Evolutionary conservation across 2,797 vertebrate species (phyloP).

Genomic region (Anomalospiza imberbis): DNA sequence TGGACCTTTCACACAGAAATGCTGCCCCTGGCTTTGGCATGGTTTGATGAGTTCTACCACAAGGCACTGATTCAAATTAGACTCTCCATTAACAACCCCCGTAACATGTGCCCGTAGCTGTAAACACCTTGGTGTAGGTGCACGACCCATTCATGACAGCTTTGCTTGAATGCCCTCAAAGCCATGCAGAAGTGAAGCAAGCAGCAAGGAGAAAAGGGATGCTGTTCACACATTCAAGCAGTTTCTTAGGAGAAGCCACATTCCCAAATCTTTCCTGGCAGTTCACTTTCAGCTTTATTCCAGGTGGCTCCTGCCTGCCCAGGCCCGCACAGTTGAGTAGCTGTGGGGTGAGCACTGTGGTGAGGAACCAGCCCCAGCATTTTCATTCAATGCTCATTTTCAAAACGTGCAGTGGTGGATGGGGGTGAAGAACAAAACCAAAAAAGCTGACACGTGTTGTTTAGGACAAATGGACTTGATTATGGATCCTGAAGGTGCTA

Average conservation of each 20-base stretch:
- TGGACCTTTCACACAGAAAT: background rate
- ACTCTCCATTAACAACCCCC: rapidly evolving
- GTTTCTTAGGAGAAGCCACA: background rate
- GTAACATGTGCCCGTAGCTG: rapidly evolving
- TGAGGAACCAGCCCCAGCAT: background rate
- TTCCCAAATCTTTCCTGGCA: background rate
- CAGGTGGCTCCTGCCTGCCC: background rate
- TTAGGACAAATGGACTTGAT: background rate
- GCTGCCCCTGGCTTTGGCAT: background rate
- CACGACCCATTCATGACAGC: background rate
- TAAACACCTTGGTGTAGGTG: background rate
- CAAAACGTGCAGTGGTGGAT: rapidly evolving
- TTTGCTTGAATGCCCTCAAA: background rate
- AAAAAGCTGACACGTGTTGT: background rate
- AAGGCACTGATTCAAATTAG: background rate
- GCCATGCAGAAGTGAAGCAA: background rate
- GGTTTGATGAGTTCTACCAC: background rate
- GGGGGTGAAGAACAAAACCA: background rate
- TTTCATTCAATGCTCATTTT: background rate
- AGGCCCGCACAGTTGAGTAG: background rate
- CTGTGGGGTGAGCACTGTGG: background rate
- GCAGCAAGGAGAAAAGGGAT: background rate
- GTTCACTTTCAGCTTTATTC: background rate
- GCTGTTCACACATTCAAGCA: background rate
- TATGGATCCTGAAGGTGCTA: conserved; percentile 27